phyloP scores from a whole-genome alignment of 2,888 invertebrate genomes.

The Bombylius discolor region DNA sequence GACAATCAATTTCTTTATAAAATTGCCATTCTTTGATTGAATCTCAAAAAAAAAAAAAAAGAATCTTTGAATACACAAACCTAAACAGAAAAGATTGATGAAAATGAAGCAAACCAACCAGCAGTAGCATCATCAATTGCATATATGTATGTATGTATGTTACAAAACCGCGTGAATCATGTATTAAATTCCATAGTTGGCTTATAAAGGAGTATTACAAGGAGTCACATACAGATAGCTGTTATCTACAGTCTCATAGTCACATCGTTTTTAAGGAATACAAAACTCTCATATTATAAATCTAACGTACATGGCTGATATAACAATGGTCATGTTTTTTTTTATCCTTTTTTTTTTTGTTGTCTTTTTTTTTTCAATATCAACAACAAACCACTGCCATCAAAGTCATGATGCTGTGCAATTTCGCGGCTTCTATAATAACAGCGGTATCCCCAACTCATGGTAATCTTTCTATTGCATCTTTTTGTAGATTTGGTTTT shows the following conservation, averaged over 20 bases:
- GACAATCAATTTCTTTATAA: neutral
- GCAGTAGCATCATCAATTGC: too few species aligned
- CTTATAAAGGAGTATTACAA: neutral
- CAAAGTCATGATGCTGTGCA: neutral
- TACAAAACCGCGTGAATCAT: neutral
- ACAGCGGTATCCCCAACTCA: neutral
- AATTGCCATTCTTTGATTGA: neutral
- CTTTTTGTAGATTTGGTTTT: neutral
- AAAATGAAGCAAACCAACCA: too few species aligned
- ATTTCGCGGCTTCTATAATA: neutral
- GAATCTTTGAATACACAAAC: too few species aligned
- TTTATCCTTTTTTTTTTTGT: neutral
- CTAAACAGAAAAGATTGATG: too few species aligned
- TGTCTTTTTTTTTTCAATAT: neutral
- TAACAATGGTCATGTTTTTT: too few species aligned
- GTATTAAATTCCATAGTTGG: neutral
- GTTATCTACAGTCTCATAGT: too few species aligned
- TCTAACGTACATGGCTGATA: too few species aligned
- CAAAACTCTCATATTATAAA: too few species aligned
- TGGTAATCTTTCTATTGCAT: neutral
- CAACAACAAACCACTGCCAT: neutral
- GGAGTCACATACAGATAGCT: too few species aligned
- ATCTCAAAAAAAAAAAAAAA: too few species aligned
- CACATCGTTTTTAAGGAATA: too few species aligned
- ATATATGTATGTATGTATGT: too few species aligned